Base-by-base conservation (phyloP, 2,113 vertebrate genomes). In the Pithys albifrons region DNA sequence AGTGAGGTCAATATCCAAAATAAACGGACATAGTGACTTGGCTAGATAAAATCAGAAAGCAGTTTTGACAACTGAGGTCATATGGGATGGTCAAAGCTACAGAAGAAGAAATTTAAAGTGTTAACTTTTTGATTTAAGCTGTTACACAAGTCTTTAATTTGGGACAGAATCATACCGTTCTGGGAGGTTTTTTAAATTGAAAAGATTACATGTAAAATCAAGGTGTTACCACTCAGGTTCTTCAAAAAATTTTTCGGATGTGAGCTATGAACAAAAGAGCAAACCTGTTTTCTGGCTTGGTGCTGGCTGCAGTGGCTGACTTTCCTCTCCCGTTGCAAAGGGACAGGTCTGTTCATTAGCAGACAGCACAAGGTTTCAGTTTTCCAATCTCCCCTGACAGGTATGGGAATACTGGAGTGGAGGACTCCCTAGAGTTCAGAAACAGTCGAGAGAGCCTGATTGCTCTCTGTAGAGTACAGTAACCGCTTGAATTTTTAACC, bases 331-430 rank as follows among this genome's bases (percentile, higher is more conserved):
- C 39, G 3, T 28, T 72, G 43, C 6, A 1, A 41, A 64, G 73
- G 45, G 35, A 48, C 43, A 43, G 39, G 43, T 83, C 48, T 39
- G 52, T 22, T 41, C 77, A 28, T 22, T 9, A 66, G 61, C 82
- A 83, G 35, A 22, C 16, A 61, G 35, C 19, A 45, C 33, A 49
- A 49, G 54, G 37, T 24, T 86, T 49, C 37, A 54, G 19, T 45
- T 80, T 87, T 48, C 48, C 77, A 75, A 0, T 45, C 24, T 72
- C 24, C 41, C 23, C 43, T 13, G 4, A 48, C 20, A 48, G 1
- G 0, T 45, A 7, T 7, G 9, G n/a, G 43, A 39, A 45, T 13
- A 14, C 37, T 43, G 48, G 46, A 72, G 58, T 1, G 2, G 5
- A 28, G 23, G 35, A 41, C n/a, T 61, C 72, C 7, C 1, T 14